Evolutionary conservation across 2,797 vertebrate species (phyloP), one percentile per base, ranked within the genome.

Genomic region (Rhynchotus rufescens): DNA sequence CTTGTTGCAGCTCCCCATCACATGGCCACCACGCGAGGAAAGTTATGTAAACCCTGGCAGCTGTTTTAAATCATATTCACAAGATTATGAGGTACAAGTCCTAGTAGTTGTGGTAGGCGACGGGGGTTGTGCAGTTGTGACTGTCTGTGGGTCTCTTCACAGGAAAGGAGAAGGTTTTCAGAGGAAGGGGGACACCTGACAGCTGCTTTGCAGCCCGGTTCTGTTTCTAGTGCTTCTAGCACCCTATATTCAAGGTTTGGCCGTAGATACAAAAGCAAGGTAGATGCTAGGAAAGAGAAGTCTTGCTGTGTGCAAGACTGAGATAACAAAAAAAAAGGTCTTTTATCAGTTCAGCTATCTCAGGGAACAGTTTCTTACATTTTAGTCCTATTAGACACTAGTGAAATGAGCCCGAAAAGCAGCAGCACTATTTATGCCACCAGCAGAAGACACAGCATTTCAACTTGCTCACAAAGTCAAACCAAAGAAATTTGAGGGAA

Each of bases 391-490:
- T 84, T 79, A 62, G 64, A 16, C 83, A 51, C 7, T 76, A 51
- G 56, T 81, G 80, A 77, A 91, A 81, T 86, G 38, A 67, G 66
- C 30, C n/a, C 20, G 47, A 81, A 79, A 92, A 84, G 15, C 74
- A 84, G 34, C 51, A 87, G 47, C 3, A 3, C 28, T 66, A 22
- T 75, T 85, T 84, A 26, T 75, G 36, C 5, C 4, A 72, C 22
- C 62, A 84, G 36, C 44, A 86, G 54, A 68, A 77, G 23, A 51
- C 6, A 32, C 8, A 66, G 5, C 30, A 45, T 74, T 67, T 86
- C 49, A 59, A 84, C 36, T 51, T 64, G n/a, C 1, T 6, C 42
- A 1, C 17, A 38, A 69, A 54, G 61, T 52, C 4, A 66, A 54
- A 28, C 14, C 45, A 51, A 54, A 84, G 61, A n/a, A 77, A 56